phyloP scores from a whole-genome alignment of 2,113 vertebrate genomes.

The Camelus dromedarius region DNA sequence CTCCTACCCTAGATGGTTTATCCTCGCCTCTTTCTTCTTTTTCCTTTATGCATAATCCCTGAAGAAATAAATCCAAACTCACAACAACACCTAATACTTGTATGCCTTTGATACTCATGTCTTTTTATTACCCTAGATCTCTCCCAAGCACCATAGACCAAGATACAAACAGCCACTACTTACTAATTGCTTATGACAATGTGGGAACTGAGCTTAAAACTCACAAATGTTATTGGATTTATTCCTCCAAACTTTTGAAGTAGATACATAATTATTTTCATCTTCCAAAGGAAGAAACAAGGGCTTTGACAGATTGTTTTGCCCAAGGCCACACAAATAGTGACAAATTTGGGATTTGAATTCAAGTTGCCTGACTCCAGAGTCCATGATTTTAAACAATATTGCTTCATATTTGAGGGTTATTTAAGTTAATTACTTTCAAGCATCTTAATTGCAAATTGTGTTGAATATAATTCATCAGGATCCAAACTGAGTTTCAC shows the following conservation, averaged over 20 bases:
- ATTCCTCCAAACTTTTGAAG: not conserved
- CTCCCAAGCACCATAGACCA: not conserved
- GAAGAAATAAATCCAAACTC: not conserved
- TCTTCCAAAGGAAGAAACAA: not conserved
- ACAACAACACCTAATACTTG: not conserved
- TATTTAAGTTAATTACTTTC: constrained; percentile 41
- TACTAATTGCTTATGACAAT: not conserved
- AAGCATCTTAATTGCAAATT: constrained; percentile 34
- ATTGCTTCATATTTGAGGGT: not conserved
- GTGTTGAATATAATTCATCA: constrained; percentile 25
- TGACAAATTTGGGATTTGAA: not conserved
- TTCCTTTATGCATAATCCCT: not conserved
- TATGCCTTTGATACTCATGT: not conserved
- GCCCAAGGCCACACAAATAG: not conserved
- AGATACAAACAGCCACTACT: not conserved
- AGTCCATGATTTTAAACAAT: not conserved
- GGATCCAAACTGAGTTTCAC: constrained; percentile 26
- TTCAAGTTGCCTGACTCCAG: not conserved
- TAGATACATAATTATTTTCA: not conserved
- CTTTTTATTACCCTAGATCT: not conserved
- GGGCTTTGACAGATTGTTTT: not conserved
- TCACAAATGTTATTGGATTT: not conserved
- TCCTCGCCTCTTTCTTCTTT: not conserved
- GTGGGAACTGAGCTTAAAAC: not conserved
- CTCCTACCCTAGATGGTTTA: not conserved